phyloP scores from a whole-genome alignment of 2,113 vertebrate genomes.

The Turnix velox region DNA sequence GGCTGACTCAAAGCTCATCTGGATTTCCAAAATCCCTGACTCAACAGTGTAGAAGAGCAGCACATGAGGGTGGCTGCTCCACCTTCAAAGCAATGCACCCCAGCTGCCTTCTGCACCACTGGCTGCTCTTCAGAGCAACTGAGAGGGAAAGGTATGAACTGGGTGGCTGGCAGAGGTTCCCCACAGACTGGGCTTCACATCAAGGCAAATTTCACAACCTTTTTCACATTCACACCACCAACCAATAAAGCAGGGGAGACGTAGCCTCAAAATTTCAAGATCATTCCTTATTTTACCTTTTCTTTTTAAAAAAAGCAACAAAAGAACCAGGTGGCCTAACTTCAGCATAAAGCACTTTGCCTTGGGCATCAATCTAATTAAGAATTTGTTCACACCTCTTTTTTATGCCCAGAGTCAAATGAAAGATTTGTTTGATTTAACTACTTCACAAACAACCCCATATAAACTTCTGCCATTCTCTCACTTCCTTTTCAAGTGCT shows the following conservation, averaged over 20 bases:
- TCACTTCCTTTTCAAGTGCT: constrained; percentile 30
- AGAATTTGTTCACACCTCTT: constrained; percentile 32
- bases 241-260: neutral
- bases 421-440: constrained; percentile 37
- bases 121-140: neutral
- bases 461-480: neutral
- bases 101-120: neutral
- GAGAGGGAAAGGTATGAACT: neutral
- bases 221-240: neutral
- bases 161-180: neutral
- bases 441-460: constrained; percentile 23
- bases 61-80: neutral
- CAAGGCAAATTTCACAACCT: neutral
- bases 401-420: neutral
- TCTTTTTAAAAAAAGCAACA: neutral
- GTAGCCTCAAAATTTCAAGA: neutral
- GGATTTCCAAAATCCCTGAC: neutral
- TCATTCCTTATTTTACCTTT: neutral
- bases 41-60: neutral
- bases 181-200: neutral
- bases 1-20: accelerated
- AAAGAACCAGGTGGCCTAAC: neutral
- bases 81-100: neutral
- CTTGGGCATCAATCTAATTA: neutral
- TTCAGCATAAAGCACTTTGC: neutral